Evolutionary conservation across 1,140 invertebrate genomes (phyloP), one percentile per base, ranked within the genome.

Genomic region (Trichomalopsis sarcophagae): DNA sequence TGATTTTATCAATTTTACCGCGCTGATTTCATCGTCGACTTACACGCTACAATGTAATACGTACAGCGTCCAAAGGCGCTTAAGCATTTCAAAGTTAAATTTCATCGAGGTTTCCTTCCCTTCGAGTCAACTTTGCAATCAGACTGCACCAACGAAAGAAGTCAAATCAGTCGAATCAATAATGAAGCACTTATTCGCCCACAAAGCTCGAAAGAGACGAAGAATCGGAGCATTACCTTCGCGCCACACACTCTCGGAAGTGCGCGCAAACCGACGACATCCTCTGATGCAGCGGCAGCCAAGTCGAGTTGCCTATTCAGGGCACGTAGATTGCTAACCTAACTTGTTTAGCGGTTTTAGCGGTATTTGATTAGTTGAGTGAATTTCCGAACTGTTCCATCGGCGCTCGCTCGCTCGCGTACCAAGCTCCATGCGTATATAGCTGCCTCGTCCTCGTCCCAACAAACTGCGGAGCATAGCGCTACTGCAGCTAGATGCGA

Each of bases 281-380:
- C 73, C 30, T 40, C n/a, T 62, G 55, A 62, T n/a, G 74, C 36
- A n/a, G 21, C 55, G 21, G 47, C 11, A 50, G 21, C 55, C 55
- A 62, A 62, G 55, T 62, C 55, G 55, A 91, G 88, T 92, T 92
- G 89, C 91, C 89, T 62, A 92, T 92, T 93, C 91, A 86, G 82
- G 86, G 88, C 91, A 93, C 92, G 92, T 92, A 92, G 89, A 93
- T 91, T 91, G 90, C 90, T 90, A 92, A 91, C 90, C 91, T 90
- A 92, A 93, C 92, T 92, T 92, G 92, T 92, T 92, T 91, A 88
- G 91, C 88, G 92, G 91, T 92, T 92, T 93, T 91, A 92, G 91
- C 88, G 91, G 91, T 92, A 93, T 92, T 93, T 92, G 91, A 93
- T 92, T 92, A 91, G 92, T 92, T 92, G 89, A 92, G 90, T 91